Base-by-base conservation (phyloP, 2,113 vertebrate species). In the Motacilla alba region DNA sequence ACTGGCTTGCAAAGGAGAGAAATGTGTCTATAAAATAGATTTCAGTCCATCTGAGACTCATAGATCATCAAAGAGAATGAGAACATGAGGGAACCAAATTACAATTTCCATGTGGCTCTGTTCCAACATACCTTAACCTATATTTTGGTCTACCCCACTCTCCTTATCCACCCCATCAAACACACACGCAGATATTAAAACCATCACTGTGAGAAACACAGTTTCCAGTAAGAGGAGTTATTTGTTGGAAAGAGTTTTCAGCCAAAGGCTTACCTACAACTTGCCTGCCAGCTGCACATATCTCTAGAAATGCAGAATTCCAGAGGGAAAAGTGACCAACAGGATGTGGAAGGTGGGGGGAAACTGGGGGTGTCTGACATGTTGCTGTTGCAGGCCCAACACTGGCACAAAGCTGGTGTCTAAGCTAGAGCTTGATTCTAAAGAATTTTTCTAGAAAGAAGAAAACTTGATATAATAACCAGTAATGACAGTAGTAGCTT, bases 1-100 rank as follows among this genome's bases (percentile, higher is more conserved):
- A 87, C 30, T 82, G 77, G 77, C 78, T 76, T 64, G 24, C 39
- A 89, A 81, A 74, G 47, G 63, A 89, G 55, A 83, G 39, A 86
- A 95, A 90, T 44, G 13, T 77, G 39, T 77, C 79, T 86, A 83
- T 67, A 67, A 88, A 97, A 83, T 28, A 88, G 76, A 81, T 86
- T 88, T 90, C 79, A 83, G 74, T 79, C 83, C 78, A 94, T 66
- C 41, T 88, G 89, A 84, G 89, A 79, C 50, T 82, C 78, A 73
- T 30, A 94, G 81, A 95, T 41, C 62, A 94, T 83, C 63, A 84
- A 91, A 89, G 69, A 76, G n/a, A 87, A 90, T 4, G 33, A 90
- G 50, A 43, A 80, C 60, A 63, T 15, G 33, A 94, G 63, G 49
- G 18, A 95, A 94, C 14, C 33, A 59, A 95, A 89, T 79, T 87